phyloP scores from a whole-genome alignment of 2,113 vertebrate species.

The Cyanoderma ruficeps region DNA sequence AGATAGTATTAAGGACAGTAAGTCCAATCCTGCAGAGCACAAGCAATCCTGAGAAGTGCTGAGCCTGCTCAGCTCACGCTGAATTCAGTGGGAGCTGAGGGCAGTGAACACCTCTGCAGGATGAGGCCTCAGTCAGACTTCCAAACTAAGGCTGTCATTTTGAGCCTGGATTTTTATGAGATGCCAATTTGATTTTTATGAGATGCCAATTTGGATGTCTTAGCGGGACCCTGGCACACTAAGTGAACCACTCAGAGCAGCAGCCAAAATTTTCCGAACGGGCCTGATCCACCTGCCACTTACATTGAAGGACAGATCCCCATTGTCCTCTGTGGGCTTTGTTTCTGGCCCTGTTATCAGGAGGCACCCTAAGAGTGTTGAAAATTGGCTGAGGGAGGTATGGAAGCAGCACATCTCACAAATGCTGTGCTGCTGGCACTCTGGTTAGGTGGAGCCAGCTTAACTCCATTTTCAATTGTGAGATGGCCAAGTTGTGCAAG shows the following conservation, averaged over 20 bases:
- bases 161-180: constrained; percentile 58
- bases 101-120: constrained; percentile 29
- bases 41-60: constrained; percentile 46
- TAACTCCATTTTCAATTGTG: constrained; percentile 50
- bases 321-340: neutral
- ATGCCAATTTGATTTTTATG: constrained; percentile 63
- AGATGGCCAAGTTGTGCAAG: constrained; percentile 23
- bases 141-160: constrained; percentile 54
- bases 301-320: constrained; percentile 26
- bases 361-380: constrained; percentile 10
- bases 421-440: constrained; percentile 34
- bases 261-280: neutral
- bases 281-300: constrained; percentile 39
- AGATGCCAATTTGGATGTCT: constrained; percentile 63
- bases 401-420: constrained; percentile 24
- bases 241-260: neutral
- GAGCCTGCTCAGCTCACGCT: neutral
- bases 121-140: constrained; percentile 37
- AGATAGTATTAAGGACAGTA: constrained; percentile 75
- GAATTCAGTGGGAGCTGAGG: constrained; percentile 4
- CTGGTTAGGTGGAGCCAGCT: constrained; percentile 43
- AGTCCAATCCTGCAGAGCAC: constrained; percentile 53
- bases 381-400: constrained; percentile 31
- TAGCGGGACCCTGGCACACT: constrained; percentile 21
- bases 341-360: constrained; percentile 26